Base-by-base conservation (phyloP, 2,888 invertebrate species). In the Eumerus sabulonum region DNA sequence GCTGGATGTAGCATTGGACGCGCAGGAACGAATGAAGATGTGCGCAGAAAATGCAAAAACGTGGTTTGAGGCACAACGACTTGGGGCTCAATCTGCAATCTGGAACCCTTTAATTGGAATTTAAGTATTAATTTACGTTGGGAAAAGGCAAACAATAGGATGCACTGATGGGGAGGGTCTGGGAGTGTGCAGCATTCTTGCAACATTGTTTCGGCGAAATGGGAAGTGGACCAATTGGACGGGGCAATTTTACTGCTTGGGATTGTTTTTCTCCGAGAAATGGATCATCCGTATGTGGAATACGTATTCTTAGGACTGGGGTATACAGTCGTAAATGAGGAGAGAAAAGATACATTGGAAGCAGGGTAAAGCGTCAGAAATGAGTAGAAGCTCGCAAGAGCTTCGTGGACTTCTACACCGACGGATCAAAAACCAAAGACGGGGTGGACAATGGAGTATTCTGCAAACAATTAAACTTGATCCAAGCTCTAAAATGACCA, bases 61-160 rank as follows among this genome's bases (percentile, higher is more conserved):
- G 16, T 40, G n/a, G n/a, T 40, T 35, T 19, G 40, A 16, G 42
- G 5, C 40, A 40, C 27, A 35, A n/a, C n/a, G 27, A 38, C 45
- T 19, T 42, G 54, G 40, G 51, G 57, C 14, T 45, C 76, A 72
- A 72, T 72, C 76, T 57, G 62, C 67, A 72, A 77, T 77, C 73
- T 77, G 72, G 73, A 68, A 59, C 67, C 73, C 72, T 73, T 72
- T 77, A 77, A 77, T 77, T 77, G 77, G 77, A 73, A 73, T 63
- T 77, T 77, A 77, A 77, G 77, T 73, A 73, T 77, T 77, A 77
- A 77, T 77, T 77, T 73, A 67, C 67, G 72, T 67, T 67, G 62
- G 66, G 53, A 57, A 62, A 67, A 67, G 72, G 72, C 42, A 76
- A 62, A 71, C 56, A 66, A 42, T n/a, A 63, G 60, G 45, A 27